Evolutionary conservation across 1,140 invertebrate genomes (phyloP).

Genomic region (Stenopsyche tienmushanensis): DNA sequence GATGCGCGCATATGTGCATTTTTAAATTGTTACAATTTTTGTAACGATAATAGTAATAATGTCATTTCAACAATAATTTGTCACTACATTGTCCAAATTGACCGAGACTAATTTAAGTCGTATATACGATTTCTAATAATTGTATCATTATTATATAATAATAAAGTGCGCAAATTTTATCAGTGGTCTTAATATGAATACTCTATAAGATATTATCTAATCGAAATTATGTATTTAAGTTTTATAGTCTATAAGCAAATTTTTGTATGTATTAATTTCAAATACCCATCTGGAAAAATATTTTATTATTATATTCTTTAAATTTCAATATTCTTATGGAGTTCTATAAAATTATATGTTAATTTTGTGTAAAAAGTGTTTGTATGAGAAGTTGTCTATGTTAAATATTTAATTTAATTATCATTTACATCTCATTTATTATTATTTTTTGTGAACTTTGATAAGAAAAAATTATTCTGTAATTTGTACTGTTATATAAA

Average conservation of each 20-base stretch:
- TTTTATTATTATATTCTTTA: slow-evolving; percentile 38
- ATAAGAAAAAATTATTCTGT: slow-evolving; percentile 14
- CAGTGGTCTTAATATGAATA: slow-evolving; percentile 42
- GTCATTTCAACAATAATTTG: background rate
- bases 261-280: slow-evolving; percentile 41
- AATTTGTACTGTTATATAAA: slow-evolving; percentile 25
- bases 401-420: slow-evolving; percentile 37
- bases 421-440: slow-evolving; percentile 32
- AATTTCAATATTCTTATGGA: slow-evolving; percentile 29
- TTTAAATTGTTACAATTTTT: no score
- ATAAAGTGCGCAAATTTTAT: slow-evolving; percentile 41
- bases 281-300: slow-evolving; percentile 21
- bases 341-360: slow-evolving; percentile 39
- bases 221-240: slow-evolving; percentile 36
- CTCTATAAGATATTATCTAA: slow-evolving; percentile 41
- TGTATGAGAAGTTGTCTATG: slow-evolving; percentile 38
- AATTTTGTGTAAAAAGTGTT: slow-evolving; percentile 41
- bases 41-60: background rate
- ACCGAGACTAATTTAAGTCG: slow-evolving; percentile 27
- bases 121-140: slow-evolving; percentile 32
- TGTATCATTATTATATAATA: slow-evolving; percentile 25
- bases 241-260: slow-evolving; percentile 42
- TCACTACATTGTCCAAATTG: background rate
- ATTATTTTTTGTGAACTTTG: slow-evolving; percentile 18
- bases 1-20: no score